Conservation (phyloP, 1,140 invertebrate genomes). For the Caenorhabditis brenneri region DNA sequence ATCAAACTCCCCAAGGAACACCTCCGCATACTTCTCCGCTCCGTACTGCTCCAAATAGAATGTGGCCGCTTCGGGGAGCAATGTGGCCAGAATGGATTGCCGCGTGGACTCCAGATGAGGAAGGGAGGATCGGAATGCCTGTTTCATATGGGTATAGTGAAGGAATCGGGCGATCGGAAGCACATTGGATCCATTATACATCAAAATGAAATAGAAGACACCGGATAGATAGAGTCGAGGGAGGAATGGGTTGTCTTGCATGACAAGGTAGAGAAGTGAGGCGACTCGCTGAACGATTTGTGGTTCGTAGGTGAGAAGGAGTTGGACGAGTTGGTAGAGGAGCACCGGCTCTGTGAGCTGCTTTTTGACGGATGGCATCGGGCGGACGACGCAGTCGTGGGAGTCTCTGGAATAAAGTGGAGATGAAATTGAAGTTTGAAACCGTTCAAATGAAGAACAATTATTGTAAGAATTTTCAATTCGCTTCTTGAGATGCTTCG, state of each 20-base stretch:
- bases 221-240: conserved; percentile 92
- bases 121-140: conserved; percentile 77
- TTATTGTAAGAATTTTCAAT: too few species aligned
- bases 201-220: conserved; percentile 96
- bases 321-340: conserved; percentile 90
- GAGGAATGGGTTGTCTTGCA: conserved; percentile 87
- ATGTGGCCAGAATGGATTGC: conserved; percentile 81
- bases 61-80: conserved; percentile 98
- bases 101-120: conserved; percentile 67
- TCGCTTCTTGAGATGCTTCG: too few species aligned
- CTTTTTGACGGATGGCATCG: conserved; percentile 85
- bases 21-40: conserved; percentile 96
- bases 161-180: conserved; percentile 91
- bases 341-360: conserved; percentile 85
- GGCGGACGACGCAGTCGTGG: conserved; percentile 88
- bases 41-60: conserved; percentile 98
- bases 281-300: conserved; percentile 90
- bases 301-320: conserved; percentile 95
- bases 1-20: conserved; percentile 97
- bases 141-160: conserved; percentile 90
- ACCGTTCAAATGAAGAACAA: too few species aligned
- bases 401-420: too few species aligned
- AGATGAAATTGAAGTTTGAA: too few species aligned
- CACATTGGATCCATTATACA: conserved; percentile 98
- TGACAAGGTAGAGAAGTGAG: conserved; percentile 74